Base-by-base conservation (phyloP, 2,113 vertebrate genomes). In the Tympanuchus pallidicinctus region DNA sequence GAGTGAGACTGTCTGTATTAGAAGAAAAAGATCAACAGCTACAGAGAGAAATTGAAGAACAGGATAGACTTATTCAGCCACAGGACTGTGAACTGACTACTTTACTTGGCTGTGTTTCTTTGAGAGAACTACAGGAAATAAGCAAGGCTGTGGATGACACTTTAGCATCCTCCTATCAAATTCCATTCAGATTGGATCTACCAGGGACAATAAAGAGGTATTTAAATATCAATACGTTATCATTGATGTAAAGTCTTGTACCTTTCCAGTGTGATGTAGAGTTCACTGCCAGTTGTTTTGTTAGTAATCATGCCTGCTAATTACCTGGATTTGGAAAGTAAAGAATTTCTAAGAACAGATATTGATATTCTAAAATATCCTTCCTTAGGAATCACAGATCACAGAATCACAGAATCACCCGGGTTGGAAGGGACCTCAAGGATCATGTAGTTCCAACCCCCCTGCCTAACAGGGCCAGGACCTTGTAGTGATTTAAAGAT, bases 171-270 rank as follows among this genome's bases (percentile, higher is more conserved):
- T 97, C 98, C 18, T 95, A 81, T 97, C 97, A 95, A 82, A 89
- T 96, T 36, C 97, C 97, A 32, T 96, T 98, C 90, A 86, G 38
- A 6, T 73, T 97, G 66, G 98, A 98, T 63, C 97, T 98, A 42
- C 97, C 98, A 1, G 94, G 97, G 16, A 50, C 97, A 69, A 45
- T 98, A 60, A 97, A 96, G 95, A 99, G 99, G 99, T 99, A 97
- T 65, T 63, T 91, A 70, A 77, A 57, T 92, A 88, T 89, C 17
- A 80, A 0, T 7, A 10, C 34, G 73, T 7, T 18, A 13, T 48
- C 38, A 63, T 54, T 60, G 32, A 32, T 66, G 13, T 34, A n/a
- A 36, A 74, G 11, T 79, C 64, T 80, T 61, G 2, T 80, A 34
- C 72, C 66, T 83, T 83, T 18, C 47, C 20, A 25, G 13, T 50